A percentile compares a stretch with the other conserved stretches of the same genome.
Conservation (phyloP, 1,140 invertebrate genomes). For the Neuroterus valhalla region DNA sequence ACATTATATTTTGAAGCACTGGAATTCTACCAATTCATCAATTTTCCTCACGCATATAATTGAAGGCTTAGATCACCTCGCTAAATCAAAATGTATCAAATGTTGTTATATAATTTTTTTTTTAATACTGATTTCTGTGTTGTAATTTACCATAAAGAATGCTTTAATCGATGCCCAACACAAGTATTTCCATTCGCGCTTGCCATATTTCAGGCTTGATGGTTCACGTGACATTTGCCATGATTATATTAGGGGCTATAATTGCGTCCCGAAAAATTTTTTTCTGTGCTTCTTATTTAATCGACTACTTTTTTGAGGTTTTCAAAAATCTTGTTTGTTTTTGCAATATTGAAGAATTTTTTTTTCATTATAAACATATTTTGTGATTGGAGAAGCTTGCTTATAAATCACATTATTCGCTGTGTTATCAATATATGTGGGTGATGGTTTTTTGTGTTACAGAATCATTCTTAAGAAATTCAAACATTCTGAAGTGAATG, state of each 20-base stretch:
- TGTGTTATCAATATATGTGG: not conserved
- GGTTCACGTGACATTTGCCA: not conserved
- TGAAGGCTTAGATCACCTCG: not conserved
- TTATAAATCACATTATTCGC: not conserved
- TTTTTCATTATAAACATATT: not conserved
- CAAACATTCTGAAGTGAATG: too few species aligned
- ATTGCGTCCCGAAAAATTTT: conserved; percentile 9
- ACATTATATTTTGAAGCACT: not conserved
- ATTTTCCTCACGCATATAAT: conserved; percentile 1
- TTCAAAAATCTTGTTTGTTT: too few species aligned
- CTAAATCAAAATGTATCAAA: not conserved
- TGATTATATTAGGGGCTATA: not conserved
- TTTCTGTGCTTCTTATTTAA: not conserved
- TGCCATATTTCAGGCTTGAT: conserved; percentile 9
- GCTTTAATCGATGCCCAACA: conserved; percentile 11
- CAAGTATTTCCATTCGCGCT: not conserved
- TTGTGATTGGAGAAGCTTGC: conserved; percentile 5
- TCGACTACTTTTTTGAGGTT: not conserved
- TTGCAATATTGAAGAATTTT: not conserved
- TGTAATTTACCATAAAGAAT: not conserved
- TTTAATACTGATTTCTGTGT: not conserved
- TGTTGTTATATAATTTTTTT: not conserved
- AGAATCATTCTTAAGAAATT: not conserved
- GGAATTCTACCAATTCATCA: not conserved
- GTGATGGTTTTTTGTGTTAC: not conserved